Base-by-base conservation (phyloP, 2,888 invertebrate species). In the Drosophila paracracens region DNA sequence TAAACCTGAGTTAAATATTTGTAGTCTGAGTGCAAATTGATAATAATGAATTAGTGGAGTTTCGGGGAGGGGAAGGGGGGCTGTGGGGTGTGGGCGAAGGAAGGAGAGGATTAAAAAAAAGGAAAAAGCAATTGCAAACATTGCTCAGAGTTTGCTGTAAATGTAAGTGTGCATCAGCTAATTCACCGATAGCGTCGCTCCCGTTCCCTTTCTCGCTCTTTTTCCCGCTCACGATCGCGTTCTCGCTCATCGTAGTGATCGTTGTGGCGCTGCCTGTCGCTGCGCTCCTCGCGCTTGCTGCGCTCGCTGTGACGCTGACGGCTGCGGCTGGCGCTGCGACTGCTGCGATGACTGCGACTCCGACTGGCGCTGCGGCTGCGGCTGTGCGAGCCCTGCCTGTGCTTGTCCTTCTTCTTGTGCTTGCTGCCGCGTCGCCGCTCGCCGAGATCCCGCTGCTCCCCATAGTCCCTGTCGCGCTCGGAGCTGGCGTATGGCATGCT, bases 391-490 rank as follows among this genome's bases (percentile, higher is more conserved):
- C 81, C 83, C 52, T 92, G 91, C 62, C 91, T 89, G 57, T 93
- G 92, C 69, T 93, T 93, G 67, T 92, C 92, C 72, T 92, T 92
- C 59, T 92, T 92, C 74, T 92, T 92, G 61, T 92, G 91, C 66
- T 92, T 92, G 74, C 92, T 92, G 60, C 89, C 85, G 62, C 91
- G 89, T 0, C 89, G 87, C 0, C 80, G 72, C 18, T 76, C 72
- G n/a, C 66, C 60, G 6, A 70, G 53, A 29, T 38, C 70, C 56
- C 58, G 10, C 29, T 50, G 57, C 13, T 81, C 61, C 4, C 67
- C 81, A 25, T 79, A 67, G 21, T 88, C 89, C 48, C 73, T 80
- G 0, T 81, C 81, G 0, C 87, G 83, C n/a, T 91, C 88, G 3
- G 61, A 51, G 29, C 50, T 57, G 48, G 73, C 72, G 18, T 71